A percentile compares a stretch with the other conserved stretches of the same genome.
Evolutionary conservation across 1,140 invertebrate species (phyloP).

Genomic region (Eulimnadia texana): DNA sequence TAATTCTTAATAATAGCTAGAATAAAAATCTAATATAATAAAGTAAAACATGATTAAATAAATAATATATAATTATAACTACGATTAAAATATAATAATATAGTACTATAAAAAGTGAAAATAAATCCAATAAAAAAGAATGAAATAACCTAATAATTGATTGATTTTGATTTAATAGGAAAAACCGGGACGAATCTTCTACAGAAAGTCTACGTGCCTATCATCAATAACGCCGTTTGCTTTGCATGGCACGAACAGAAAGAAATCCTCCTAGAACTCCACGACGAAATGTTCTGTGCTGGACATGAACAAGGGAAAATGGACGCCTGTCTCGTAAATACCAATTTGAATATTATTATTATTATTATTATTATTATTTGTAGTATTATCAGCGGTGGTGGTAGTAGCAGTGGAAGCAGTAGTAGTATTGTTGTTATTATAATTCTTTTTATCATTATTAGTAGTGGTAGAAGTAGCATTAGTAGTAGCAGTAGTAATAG

Average conservation of each 20-base stretch:
- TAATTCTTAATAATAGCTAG: too few species aligned
- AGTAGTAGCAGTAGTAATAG: too few species aligned
- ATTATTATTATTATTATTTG: too few species aligned
- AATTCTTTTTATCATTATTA: too few species aligned
- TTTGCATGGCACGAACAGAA: constrained; percentile 61
- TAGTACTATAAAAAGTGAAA: too few species aligned
- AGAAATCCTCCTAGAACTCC: constrained; percentile 53
- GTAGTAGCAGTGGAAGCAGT: too few species aligned
- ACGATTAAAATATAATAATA: background rate
- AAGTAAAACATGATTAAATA: too few species aligned
- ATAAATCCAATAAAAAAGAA: background rate
- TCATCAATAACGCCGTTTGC: constrained; percentile 56
- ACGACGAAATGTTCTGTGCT: constrained; percentile 67
- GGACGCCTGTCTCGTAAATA: constrained; percentile 56
- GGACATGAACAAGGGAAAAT: constrained; percentile 64
- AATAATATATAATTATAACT: background rate
- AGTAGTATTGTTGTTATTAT: too few species aligned
- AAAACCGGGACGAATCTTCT: constrained; percentile 63
- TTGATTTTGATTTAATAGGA: constrained; percentile 25
- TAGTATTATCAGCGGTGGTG: too few species aligned
- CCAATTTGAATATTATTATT: background rate
- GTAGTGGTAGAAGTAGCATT: too few species aligned
- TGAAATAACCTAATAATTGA: too few species aligned
- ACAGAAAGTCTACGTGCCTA: constrained; percentile 60
- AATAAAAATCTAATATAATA: too few species aligned